A percentile compares a stretch with the other conserved stretches of the same genome.
phyloP scores from a whole-genome alignment of 2,113 vertebrate species.

The Eurypyga helias region DNA sequence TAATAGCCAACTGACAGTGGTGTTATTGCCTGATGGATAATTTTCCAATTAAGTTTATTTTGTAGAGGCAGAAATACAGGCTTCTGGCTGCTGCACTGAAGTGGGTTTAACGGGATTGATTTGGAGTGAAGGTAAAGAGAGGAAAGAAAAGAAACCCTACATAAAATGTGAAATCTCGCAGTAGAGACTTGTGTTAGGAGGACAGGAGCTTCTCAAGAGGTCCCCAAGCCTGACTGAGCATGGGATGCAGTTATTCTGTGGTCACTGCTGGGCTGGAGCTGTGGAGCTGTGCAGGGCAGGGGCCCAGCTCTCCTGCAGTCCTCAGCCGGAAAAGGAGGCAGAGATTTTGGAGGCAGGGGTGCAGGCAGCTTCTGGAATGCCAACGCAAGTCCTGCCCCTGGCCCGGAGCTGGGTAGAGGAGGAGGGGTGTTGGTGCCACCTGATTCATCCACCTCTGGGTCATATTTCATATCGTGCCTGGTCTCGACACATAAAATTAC shows the following conservation, averaged over 20 bases:
- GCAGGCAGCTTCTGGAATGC: not conserved
- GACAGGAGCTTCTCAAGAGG: not conserved
- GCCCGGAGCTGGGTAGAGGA: not conserved
- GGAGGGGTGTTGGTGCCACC: not conserved
- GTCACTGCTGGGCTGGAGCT: not conserved
- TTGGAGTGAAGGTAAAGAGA: not conserved
- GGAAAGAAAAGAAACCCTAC: not conserved
- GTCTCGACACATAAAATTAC: not conserved
- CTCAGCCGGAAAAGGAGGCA: not conserved
- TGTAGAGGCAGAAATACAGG: not conserved
- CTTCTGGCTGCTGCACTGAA: not conserved
- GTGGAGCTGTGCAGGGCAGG: not conserved
- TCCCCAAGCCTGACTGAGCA: not conserved
- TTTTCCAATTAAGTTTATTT: slow-evolving; percentile 22
- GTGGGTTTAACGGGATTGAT: not conserved
- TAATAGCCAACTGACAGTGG: not conserved
- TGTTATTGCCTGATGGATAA: slow-evolving; percentile 5
- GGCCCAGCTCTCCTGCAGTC: not conserved
- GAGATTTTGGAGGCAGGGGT: not conserved
- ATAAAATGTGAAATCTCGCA: not conserved
- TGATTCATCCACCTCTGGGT: not conserved
- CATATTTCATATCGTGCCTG: not conserved
- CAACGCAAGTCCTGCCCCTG: not conserved
- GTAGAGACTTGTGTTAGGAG: not conserved
- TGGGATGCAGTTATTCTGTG: rapidly evolving